A percentile compares a stretch with the other conserved stretches of the same genome.
These are phyloP conservation scores for Eutrigla gurnardus DNA, from an alignment of 2,797 vertebrate genomes.

Conservation along the genomic window DNA sequence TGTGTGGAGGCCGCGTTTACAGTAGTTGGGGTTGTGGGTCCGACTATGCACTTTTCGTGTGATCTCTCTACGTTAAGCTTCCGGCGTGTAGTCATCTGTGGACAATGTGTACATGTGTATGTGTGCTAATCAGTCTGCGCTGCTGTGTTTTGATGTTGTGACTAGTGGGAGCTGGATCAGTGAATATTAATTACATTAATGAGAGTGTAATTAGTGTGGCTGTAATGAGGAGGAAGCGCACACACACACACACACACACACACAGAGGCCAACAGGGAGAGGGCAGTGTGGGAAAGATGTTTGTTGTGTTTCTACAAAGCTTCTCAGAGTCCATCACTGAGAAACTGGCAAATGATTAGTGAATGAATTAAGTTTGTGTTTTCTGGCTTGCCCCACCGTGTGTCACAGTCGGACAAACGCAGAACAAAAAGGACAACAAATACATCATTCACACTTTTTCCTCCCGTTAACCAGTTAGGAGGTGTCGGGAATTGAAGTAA, in stretches of 20 bases:
- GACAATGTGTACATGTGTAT: conserved; percentile 71
- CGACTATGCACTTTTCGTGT: conserved; percentile 38
- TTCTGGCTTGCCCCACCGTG: conserved; percentile 15
- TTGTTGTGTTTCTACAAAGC: conserved; percentile 68
- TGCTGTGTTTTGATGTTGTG: conserved; percentile 82
- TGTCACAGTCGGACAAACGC: conserved; percentile 18
- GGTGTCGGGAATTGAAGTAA: conserved; percentile 42
- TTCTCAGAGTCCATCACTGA: conserved; percentile 43
- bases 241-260: conserved; percentile 33
- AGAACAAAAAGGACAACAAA: conserved; percentile 41
- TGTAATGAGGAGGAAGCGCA: conserved; percentile 73
- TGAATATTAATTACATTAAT: conserved; percentile 86
- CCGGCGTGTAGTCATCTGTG: conserved; percentile 65
- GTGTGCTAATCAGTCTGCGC: conserved; percentile 73
- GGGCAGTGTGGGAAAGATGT: conserved; percentile 58
- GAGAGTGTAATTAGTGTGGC: conserved; percentile 83
- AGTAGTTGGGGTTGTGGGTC: neutral
- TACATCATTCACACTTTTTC: conserved; percentile 29
- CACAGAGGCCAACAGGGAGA: conserved; percentile 65
- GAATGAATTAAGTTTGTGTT: conserved; percentile 37
- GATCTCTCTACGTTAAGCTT: conserved; percentile 59
- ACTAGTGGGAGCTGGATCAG: conserved; percentile 82
- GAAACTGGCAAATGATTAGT: conserved; percentile 54
- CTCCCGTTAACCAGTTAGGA: conserved; percentile 37
- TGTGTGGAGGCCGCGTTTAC: neutral